Evolutionary conservation across 2,888 invertebrate species (phyloP), one percentile per base, ranked within the genome.

Genomic region (Caenorhabditis wallacei): DNA sequence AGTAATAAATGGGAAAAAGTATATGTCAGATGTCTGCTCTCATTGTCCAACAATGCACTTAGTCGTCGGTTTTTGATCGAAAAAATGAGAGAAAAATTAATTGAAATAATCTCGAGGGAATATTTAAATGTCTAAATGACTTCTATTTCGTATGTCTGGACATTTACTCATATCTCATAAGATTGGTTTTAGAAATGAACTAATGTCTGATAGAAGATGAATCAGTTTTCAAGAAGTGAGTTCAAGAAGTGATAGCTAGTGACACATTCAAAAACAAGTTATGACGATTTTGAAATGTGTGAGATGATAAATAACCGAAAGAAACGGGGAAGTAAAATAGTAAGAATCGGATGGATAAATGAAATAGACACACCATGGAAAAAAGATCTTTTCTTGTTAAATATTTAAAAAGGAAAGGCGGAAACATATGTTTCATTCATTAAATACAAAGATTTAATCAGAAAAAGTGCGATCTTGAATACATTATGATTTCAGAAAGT

Each of bases 191-290:
- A 3, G 8, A 16, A 59, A 40, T 22, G 18, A 59, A 2, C 16
- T 24, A 24, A 61, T 37, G 22, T 13, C 22, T 22, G 40, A 30
- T 30, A 8, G 30, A 30, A 30, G n/a, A 30, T 10, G 22, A 43
- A 43, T 40, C 43, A 22, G 61, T 46, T 5, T 43, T 46, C 59
- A 59, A 30, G 8, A 5, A 40, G 40, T 59, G 18, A 40, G 40
- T 37, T 40, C 53, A 53, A 53, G 24, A 53, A 53, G 53, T 53
- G 18, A 51, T 46, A 5, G 20, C 7, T 16, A 46, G 46, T 37
- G 59, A 59, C 40, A 59, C 40, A 40, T 22, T 48, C 40, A 61
- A 61, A n/a, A 61, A 61, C 61, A 61, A 61, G 61, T 61, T 43
- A 20, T 61, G 59, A 61, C 22, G 59, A n/a, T 20, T 61, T 40